Evolutionary conservation across 2,113 vertebrate species (phyloP).

Genomic region (Corythoichthys intestinalis): DNA sequence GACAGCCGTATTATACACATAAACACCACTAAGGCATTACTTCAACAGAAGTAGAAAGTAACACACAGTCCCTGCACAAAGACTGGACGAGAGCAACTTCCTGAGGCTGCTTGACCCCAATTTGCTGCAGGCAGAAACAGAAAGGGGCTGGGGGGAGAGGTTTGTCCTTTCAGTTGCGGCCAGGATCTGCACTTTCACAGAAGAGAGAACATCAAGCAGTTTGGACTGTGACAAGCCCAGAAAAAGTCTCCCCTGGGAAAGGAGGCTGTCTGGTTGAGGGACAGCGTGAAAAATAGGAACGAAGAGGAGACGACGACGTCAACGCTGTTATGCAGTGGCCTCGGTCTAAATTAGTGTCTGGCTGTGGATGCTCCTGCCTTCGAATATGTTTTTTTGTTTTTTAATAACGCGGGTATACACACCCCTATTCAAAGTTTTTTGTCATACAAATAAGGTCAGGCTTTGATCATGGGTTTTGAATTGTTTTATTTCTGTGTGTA

Average conservation of each 20-base stretch:
- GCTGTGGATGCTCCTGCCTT: not conserved
- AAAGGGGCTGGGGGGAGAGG: not conserved
- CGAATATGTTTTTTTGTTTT: not conserved
- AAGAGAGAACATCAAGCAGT: constrained; percentile 26
- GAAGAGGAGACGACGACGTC: not conserved
- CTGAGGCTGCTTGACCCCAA: constrained; percentile 16
- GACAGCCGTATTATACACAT: too few relatives aligned
- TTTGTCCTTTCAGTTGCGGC: constrained; percentile 4
- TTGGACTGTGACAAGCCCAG: constrained; percentile 19
- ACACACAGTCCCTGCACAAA: not conserved
- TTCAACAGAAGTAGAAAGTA: constrained; percentile 14
- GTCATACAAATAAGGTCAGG: not conserved
- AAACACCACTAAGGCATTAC: not conserved
- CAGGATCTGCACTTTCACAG: constrained; percentile 24
- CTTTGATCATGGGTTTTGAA: too few relatives aligned
- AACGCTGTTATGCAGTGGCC: not conserved
- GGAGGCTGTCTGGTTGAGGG: constrained; percentile 1
- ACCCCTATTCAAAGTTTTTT: not conserved
- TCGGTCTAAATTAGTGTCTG: not conserved
- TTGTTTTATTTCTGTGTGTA: too few relatives aligned
- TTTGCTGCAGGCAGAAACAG: constrained; percentile 11
- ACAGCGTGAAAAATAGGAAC: not conserved
- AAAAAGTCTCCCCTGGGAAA: constrained; percentile 10
- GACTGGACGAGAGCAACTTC: constrained; percentile 1
- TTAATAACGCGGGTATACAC: not conserved